These are phyloP conservation scores for Stegastes partitus DNA, from an alignment of 2,113 vertebrate species.

Conservation along the genomic window DNA sequence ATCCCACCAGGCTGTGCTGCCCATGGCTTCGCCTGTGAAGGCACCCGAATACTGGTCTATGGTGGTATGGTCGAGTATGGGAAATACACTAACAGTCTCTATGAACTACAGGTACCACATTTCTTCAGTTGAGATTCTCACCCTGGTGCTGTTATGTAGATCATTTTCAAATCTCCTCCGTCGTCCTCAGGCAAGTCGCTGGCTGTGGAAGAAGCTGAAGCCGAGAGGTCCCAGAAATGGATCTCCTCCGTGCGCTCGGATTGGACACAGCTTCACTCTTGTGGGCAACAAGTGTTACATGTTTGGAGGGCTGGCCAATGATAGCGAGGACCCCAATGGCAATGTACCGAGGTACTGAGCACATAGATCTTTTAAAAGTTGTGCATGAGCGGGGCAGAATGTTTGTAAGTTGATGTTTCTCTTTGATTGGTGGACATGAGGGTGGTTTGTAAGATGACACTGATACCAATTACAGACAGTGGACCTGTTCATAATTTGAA, in stretches of 20 bases:
- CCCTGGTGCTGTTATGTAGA: neutral
- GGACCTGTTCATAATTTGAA: no score
- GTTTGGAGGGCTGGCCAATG: constrained; percentile 94
- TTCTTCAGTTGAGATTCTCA: neutral
- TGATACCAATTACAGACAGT: no score
- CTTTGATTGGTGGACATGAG: no score
- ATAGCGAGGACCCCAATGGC: constrained; percentile 94
- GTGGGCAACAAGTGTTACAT: constrained; percentile 93
- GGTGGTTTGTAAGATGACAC: no score
- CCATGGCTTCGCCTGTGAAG: constrained; percentile 96
- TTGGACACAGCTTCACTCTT: constrained; percentile 93
- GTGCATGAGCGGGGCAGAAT: no score
- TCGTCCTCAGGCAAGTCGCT: constrained; percentile 90
- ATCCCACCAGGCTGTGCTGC: constrained; percentile 98
- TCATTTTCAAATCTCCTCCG: neutral
- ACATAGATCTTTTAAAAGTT: no score
- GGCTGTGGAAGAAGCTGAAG: constrained; percentile 98
- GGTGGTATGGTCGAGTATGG: constrained; percentile 99
- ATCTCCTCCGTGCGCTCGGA: constrained; percentile 88
- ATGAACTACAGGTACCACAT: constrained; percentile 92
- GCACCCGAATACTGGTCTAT: constrained; percentile 94
- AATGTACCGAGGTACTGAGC: constrained; percentile 91
- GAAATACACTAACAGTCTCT: constrained; percentile 95
- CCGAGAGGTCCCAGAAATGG: constrained; percentile 91
- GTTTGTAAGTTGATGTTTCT: no score